Evolutionary conservation across 2,888 invertebrate genomes (phyloP).

Genomic region (Lasioglossum marginatum): DNA sequence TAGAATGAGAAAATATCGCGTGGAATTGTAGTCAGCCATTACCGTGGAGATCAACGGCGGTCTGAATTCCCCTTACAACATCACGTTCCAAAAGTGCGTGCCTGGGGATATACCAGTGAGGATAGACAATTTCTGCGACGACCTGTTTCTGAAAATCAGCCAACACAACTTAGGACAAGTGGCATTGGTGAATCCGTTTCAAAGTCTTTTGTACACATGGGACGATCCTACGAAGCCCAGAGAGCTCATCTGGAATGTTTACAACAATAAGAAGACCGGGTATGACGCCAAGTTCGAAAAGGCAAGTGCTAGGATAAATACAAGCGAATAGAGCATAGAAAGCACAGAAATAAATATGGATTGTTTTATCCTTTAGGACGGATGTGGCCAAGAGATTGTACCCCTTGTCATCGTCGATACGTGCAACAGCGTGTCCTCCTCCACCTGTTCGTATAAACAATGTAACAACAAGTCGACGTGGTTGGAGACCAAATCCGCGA

Average conservation of each 20-base stretch:
- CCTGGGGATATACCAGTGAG: conserved; percentile 93
- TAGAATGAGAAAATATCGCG: neutral
- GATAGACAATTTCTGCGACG: conserved; percentile 93
- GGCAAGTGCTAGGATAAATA: conserved; percentile 80
- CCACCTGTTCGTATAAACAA: conserved; percentile 34
- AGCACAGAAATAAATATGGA: neutral
- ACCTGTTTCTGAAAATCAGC: conserved; percentile 92
- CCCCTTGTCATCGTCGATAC: conserved; percentile 85
- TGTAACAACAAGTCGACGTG: conserved; percentile 43
- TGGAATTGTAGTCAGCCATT: conserved; percentile 86
- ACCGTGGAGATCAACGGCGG: conserved; percentile 91
- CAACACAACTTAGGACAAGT: conserved; percentile 88
- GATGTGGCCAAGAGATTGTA: conserved; percentile 88
- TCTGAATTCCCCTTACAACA: conserved; percentile 89
- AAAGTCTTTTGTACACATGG: conserved; percentile 93
- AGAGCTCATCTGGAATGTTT: conserved; percentile 92
- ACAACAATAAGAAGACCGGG: conserved; percentile 91
- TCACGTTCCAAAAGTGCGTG: conserved; percentile 91
- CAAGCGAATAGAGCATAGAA: neutral
- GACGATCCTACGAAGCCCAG: conserved; percentile 92
- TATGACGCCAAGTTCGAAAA: conserved; percentile 90
- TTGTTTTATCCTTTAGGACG: conserved; percentile 82
- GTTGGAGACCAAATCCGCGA: conserved; percentile 52
- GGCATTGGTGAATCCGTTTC: conserved; percentile 90
- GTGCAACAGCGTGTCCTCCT: conserved; percentile 41